These are phyloP conservation scores for Eugnorisma glareosa DNA, from an alignment of 2,888 invertebrate species.

Conservation along the genomic window DNA sequence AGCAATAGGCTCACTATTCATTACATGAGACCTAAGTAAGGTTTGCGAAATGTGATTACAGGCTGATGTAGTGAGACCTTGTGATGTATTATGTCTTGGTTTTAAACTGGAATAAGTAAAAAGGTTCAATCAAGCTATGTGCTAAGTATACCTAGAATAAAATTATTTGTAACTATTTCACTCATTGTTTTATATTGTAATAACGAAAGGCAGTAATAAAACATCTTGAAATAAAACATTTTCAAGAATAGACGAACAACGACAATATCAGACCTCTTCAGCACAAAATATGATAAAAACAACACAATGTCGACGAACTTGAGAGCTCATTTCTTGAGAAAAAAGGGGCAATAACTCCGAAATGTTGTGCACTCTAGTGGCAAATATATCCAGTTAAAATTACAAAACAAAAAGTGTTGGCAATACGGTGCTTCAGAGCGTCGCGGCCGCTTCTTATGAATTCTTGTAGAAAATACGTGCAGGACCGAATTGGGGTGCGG, in stretches of 20 bases:
- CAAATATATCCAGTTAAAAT: conserved; percentile 69
- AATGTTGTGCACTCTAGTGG: conserved; percentile 62
- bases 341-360: conserved; percentile 61
- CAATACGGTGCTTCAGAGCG: conserved; percentile 57
- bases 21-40: neutral
- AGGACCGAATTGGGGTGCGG: conserved; percentile 43
- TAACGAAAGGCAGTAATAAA: neutral
- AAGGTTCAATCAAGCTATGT: neutral
- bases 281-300: conserved; percentile 44
- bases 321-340: conserved; percentile 54
- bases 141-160: neutral
- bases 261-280: conserved; percentile 34
- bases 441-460: conserved; percentile 67
- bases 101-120: neutral
- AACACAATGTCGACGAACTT: conserved; percentile 51
- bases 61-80: neutral
- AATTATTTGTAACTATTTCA: neutral
- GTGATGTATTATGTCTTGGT: neutral
- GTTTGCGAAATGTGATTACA: neutral
- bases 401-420: conserved; percentile 68
- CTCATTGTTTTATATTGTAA: neutral
- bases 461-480: conserved; percentile 64
- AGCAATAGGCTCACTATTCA: neutral
- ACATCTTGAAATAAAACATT: conserved; percentile 15
- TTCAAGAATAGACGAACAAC: conserved; percentile 27